These are phyloP conservation scores for Thumatha senex DNA, from an alignment of 2,888 invertebrate species.

Conservation along the genomic window DNA sequence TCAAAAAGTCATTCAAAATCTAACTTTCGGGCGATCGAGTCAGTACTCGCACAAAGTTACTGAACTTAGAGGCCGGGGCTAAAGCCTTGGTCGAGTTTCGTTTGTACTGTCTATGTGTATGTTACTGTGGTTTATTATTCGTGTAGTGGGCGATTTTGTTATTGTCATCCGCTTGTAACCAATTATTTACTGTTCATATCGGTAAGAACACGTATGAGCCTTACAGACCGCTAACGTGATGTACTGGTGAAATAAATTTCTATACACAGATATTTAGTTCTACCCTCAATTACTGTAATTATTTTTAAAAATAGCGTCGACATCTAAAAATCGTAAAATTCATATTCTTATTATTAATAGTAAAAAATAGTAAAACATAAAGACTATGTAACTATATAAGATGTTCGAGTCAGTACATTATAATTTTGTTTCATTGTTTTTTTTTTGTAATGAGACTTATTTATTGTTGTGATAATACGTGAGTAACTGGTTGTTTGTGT, in stretches of 20 bases:
- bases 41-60: background rate
- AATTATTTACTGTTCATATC: constrained; percentile 4
- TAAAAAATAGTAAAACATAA: constrained; percentile 72
- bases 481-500: constrained; percentile 36
- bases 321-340: constrained; percentile 70
- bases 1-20: no score
- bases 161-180: constrained; percentile 8
- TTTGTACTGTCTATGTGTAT: constrained; percentile 4
- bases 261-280: constrained; percentile 47
- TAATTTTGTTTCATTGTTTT: constrained; percentile 44
- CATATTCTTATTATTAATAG: constrained; percentile 48
- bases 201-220: constrained; percentile 9
- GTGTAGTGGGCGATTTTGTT: constrained; percentile 1
- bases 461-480: constrained; percentile 61
- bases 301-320: constrained; percentile 41
- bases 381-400: constrained; percentile 60
- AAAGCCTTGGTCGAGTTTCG: constrained; percentile 13
- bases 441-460: constrained; percentile 62
- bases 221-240: constrained; percentile 17
- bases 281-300: constrained; percentile 36
- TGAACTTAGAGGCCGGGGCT: constrained; percentile 7
- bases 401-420: constrained; percentile 64
- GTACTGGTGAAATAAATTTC: constrained; percentile 57
- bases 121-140: constrained; percentile 5
- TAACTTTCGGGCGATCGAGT: no score